Percentiles rank a stretch among this genome's conserved stretches.
phyloP scores from a whole-genome alignment of 2,888 invertebrate genomes.

The Aleiodes alternator region DNA sequence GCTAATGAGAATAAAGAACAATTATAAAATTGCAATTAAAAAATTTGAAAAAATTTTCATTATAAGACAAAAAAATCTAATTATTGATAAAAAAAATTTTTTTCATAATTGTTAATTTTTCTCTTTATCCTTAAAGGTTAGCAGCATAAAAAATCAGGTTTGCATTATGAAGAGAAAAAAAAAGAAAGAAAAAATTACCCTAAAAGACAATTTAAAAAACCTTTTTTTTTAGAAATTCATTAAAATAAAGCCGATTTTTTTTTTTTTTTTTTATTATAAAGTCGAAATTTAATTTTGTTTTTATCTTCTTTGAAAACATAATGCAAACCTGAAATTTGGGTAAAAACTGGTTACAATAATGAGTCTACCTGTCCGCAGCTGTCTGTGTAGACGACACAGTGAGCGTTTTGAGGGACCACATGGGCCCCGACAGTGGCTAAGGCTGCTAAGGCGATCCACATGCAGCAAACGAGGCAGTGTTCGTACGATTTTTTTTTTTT shows the following conservation, averaged over 20 bases:
- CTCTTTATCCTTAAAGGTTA: constrained; percentile 72
- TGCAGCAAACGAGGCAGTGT: constrained; percentile 78
- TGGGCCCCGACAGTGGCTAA: constrained; percentile 81
- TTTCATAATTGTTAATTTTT: constrained; percentile 48
- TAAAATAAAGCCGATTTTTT: background rate
- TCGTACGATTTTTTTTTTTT: constrained; percentile 72
- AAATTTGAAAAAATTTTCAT: too few relatives aligned
- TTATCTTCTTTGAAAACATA: constrained; percentile 51
- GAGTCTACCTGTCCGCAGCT: constrained; percentile 93
- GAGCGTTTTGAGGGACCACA: constrained; percentile 90
- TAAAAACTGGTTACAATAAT: constrained; percentile 76
- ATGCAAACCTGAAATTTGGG: constrained; percentile 70
- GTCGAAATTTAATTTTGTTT: background rate
- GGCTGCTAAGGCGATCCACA: constrained; percentile 77
- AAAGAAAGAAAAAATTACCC: constrained; percentile 9
- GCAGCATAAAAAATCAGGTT: constrained; percentile 73
- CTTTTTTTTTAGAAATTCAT: background rate
- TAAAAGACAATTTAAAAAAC: background rate
- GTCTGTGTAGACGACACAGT: constrained; percentile 96
- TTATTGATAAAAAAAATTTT: background rate
- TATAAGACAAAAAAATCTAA: too few relatives aligned
- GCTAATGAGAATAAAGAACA: constrained; percentile 63
- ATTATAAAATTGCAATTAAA: constrained; percentile 18
- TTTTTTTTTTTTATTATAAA: background rate
- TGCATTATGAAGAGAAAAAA: constrained; percentile 64